Base-by-base conservation (phyloP, 2,113 vertebrate species). In the Gambusia affinis region DNA sequence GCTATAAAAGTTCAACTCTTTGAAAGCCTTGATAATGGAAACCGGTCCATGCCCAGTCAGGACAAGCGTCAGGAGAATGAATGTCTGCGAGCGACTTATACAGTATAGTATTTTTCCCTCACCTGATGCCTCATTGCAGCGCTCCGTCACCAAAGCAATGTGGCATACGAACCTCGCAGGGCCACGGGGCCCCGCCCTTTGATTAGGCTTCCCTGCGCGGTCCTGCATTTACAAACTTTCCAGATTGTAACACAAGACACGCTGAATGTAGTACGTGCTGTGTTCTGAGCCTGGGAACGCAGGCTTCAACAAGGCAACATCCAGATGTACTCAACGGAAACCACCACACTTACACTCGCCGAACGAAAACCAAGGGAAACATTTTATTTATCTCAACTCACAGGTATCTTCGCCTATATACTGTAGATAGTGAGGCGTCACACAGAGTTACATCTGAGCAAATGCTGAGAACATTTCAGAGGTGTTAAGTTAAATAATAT, bases 241-340 rank as follows among this genome's bases (percentile, higher is more conserved):
- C 93, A 93, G 96, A 96, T 95, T 97, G 96, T 97, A 96, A 95
- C 93, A 96, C 95, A 95, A 95, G 96, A 97, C 96, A 95, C 91
- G 93, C 93, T 98, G 97, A 99, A 99, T 99, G 97, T 98, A 97
- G 95, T 95, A 92, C 86, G 93, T 88, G 89, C 79, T 82, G 89
- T 90, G 89, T 91, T 85, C 90, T 82, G 84, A 91, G 89, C 85
- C 63, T 74, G 92, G 91, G 80, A 87, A 75, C 78, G 33, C 78
- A 60, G 63, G 54, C 60, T 78, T 76, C 67, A 57, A 76, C 78
- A 69, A 66, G 72, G 67, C 75, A 76, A 85, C 68, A 80, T 27
- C 64, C 77, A 67, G 78, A 80, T 80, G 74, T 85, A 90, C 72
- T 15, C 60, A 86, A 77, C 14, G 73, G 64, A 84, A 74, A 87